These are phyloP conservation scores for Sardina pilchardus DNA, from an alignment of 2,113 vertebrate genomes.

Conservation along the genomic window DNA sequence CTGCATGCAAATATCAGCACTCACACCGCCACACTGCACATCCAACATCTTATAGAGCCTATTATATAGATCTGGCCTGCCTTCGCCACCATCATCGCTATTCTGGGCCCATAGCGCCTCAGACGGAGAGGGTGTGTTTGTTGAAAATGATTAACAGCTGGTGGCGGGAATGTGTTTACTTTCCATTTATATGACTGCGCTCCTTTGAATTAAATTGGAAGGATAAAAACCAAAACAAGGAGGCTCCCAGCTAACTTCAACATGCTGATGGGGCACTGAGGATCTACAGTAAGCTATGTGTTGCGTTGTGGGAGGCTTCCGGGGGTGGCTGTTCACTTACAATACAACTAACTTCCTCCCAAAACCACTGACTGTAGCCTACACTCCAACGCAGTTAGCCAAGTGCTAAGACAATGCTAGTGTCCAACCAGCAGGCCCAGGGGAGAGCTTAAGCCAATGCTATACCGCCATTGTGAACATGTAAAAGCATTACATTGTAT, in stretches of 20 bases:
- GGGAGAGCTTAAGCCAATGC: not conserved
- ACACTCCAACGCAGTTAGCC: not conserved
- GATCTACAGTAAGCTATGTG: not conserved
- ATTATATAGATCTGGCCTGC: not conserved
- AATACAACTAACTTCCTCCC: not conserved
- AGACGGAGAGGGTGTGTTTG: not conserved
- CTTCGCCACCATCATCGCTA: not conserved
- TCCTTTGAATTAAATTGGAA: not conserved
- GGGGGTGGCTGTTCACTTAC: not conserved
- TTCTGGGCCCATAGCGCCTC: not conserved
- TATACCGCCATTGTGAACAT: not conserved
- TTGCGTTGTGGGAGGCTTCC: not conserved
- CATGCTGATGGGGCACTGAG: not conserved
- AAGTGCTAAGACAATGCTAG: not conserved
- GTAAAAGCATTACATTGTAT: conserved; percentile 7
- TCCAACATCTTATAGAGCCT: not conserved
- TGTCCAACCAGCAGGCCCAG: not conserved
- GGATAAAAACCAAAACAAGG: not conserved
- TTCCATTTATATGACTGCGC: not conserved
- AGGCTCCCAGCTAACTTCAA: not conserved
- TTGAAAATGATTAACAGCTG: not conserved
- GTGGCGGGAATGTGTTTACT: not conserved
- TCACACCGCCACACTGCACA: not conserved
- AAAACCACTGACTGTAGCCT: not conserved
- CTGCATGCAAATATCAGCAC: conserved; percentile 8